Evolutionary conservation across 2,797 vertebrate species (phyloP), one percentile per base, ranked within the genome.

Genomic region (Gastrophryne carolinensis): DNA sequence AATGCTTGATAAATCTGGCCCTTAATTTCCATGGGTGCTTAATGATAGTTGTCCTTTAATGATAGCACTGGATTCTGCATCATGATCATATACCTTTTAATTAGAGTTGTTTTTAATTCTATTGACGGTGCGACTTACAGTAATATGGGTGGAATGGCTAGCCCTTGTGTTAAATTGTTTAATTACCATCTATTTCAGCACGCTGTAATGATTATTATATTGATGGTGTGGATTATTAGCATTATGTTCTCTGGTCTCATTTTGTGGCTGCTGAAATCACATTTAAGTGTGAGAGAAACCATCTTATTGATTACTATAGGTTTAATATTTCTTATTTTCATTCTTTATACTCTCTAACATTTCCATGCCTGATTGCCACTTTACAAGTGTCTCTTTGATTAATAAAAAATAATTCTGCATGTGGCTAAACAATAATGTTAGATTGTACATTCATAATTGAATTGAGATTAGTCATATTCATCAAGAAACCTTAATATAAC

Each of bases 371-470:
- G 50, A 41, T 68, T 68, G 41, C 66, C 66, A 21, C 24, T 68
- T 67, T 68, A 56, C 56, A 21, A 52, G 24, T 27, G 50, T 27
- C 15, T 26, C 13, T 41, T 5, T 56, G 50, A 68, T 69, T 68
- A 68, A 68, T 68, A 68, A 50, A 68, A n/a, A 68, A 68, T 68
- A 68, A 68, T 54, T 56, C 34, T 54, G 54, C 34, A 15, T 6
- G n/a, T 13, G 52, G 5, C 32, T 56, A 69, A 56, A 56, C 34
- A 41, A 41, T 29, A 56, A 69, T 69, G 66, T 30, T 21, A 19
- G 53, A 54, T 41, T 56, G 35, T 53, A 41, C 66, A 56, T 41
- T 56, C 52, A 69, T 69, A 69, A 69, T 69, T 69, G 66, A 69
- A 41, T 69, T 69, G 17, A 69, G 54, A 69, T 69, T 56, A 69